Evolutionary conservation across 2,113 vertebrate genomes (phyloP), one percentile per base, ranked within the genome.

Genomic region (Acanthochromis polyacanthus): DNA sequence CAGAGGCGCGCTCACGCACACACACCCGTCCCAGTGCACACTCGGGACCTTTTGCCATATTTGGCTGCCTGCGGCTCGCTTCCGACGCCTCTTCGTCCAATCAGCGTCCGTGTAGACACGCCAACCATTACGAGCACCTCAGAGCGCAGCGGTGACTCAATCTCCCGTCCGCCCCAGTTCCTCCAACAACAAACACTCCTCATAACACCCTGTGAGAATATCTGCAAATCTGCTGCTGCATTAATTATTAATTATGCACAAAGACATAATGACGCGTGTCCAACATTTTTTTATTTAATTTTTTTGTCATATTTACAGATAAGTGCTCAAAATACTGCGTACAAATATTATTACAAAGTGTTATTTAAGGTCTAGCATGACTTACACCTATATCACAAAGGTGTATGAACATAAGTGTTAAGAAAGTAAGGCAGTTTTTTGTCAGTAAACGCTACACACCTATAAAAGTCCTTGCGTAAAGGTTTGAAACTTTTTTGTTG

Each of bases 281-380:
- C 75, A 84, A 89, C 64, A 45, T 81, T 91, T 92, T 93, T 84
- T 91, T 92, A 25, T 36, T 36, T 1, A 36, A n/a, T n/a, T n/a
- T 36, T 36, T 36, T 81, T 16, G 40, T 71, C 81, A 73, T 93
- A 89, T 91, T 79, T 92, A 92, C 88, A 92, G 36, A 87, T 75
- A 93, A 93, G 93, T 93, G 92, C 93, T 93, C 84, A 89, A 91
- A 93, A 87, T 75, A 87, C 84, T 76, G 84, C 85, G 86, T 93
- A 93, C 83, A 94, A 94, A 93, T 83, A 88, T 89, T 83, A 85
- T 78, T 91, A 92, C 81, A 92, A 91, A 89, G 89, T 82, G 81
- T 90, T 91, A 90, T 76, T 91, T 84, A 55, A 73, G 82, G 81
- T 86, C 81, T 88, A 87, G 92, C 74, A 82, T 64, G 36, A 66